These are phyloP conservation scores for Danio kyathit DNA, from an alignment of 2,797 vertebrate genomes.

Conservation along the genomic window DNA sequence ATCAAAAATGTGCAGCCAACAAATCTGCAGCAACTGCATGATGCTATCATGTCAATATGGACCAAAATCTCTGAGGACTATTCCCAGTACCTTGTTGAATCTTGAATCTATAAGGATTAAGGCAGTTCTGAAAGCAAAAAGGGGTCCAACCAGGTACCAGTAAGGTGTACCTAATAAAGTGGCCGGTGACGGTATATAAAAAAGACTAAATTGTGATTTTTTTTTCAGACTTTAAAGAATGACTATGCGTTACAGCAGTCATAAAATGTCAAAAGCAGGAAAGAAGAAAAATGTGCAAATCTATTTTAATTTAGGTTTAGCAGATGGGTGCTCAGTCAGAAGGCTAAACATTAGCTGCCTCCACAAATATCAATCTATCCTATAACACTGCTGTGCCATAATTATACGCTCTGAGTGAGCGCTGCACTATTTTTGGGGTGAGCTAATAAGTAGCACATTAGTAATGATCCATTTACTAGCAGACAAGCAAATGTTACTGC, in stretches of 20 bases:
- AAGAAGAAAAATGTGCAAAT: background rate
- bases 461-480: slow-evolving; percentile 48
- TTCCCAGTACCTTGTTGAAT: too few relatives aligned
- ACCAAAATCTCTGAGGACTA: too few relatives aligned
- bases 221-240: too few relatives aligned
- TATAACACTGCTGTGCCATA: slow-evolving; percentile 40
- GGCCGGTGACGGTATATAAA: too few relatives aligned
- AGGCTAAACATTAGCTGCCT: slow-evolving; percentile 47
- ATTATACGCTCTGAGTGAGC: slow-evolving; percentile 52
- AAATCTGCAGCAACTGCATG: too few relatives aligned
- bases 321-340: slow-evolving; percentile 46
- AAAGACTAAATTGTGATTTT: too few relatives aligned
- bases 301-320: slow-evolving; percentile 40
- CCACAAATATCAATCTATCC: slow-evolving; percentile 50
- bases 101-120: too few relatives aligned
- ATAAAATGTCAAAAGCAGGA: background rate
- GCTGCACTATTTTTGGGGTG: slow-evolving; percentile 48
- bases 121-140: too few relatives aligned
- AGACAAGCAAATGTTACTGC: slow-evolving; percentile 44
- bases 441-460: slow-evolving; percentile 54
- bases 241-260: background rate
- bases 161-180: too few relatives aligned
- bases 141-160: too few relatives aligned
- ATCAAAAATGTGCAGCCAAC: too few relatives aligned
- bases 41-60: too few relatives aligned